A percentile compares a stretch with the other conserved stretches of the same genome.
phyloP scores from a whole-genome alignment of 2,113 vertebrate genomes.

The Corythoichthys haematopterus region DNA sequence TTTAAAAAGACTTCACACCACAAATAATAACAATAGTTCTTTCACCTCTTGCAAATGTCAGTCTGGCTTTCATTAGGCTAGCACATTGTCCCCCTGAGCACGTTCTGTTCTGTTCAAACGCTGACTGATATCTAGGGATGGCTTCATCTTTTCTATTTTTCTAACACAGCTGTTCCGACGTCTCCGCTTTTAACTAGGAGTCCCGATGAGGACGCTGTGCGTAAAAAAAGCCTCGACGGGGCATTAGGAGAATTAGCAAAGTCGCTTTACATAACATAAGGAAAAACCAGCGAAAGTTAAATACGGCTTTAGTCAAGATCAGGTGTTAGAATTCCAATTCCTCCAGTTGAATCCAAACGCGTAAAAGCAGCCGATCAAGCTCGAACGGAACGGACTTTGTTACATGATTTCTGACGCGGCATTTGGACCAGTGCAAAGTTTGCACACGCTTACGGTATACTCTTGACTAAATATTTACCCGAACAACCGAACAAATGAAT shows the following conservation, averaged over 20 bases:
- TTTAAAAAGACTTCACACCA: neutral
- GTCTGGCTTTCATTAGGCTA: slow-evolving; percentile 23
- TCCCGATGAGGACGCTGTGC: slow-evolving; percentile 32
- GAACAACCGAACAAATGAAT: slow-evolving; percentile 7
- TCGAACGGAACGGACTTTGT: neutral
- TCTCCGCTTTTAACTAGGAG: slow-evolving; percentile 21
- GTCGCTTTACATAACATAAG: slow-evolving; percentile 38
- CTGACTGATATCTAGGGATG: slow-evolving; percentile 25
- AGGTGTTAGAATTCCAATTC: slow-evolving; percentile 25
- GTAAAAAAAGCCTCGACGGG: neutral
- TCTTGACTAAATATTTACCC: slow-evolving; percentile 36
- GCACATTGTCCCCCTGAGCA: slow-evolving; percentile 23
- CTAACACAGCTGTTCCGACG: neutral
- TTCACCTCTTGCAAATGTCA: slow-evolving; percentile 16
- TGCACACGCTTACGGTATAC: neutral
- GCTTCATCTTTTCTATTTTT: neutral
- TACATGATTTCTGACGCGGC: neutral
- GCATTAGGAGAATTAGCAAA: slow-evolving; percentile 4
- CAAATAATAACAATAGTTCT: neutral
- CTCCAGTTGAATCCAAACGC: slow-evolving; percentile 6
- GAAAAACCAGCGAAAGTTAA: slow-evolving; percentile 39
- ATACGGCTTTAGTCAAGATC: slow-evolving; percentile 34
- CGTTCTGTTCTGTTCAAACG: slow-evolving; percentile 38
- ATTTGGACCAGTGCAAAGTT: slow-evolving; percentile 1
- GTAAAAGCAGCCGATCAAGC: neutral